phyloP scores from a whole-genome alignment of 2,888 invertebrate genomes.

The Ariolimax columbianus region DNA sequence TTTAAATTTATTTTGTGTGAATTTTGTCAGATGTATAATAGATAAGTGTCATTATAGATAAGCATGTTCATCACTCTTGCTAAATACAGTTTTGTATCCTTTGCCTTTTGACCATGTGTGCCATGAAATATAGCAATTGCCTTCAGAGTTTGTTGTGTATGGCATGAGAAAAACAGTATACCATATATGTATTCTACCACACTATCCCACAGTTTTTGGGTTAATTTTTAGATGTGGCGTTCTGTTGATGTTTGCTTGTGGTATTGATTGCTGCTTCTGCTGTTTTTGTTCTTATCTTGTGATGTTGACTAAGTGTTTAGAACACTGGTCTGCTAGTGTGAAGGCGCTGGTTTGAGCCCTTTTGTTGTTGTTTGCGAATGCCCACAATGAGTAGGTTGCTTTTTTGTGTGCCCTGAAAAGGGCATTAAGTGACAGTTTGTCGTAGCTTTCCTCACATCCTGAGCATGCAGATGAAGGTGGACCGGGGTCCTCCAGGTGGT shows the following conservation, averaged over 20 bases:
- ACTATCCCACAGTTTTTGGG: not conserved
- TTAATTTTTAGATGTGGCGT: not conserved
- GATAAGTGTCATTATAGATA: not conserved
- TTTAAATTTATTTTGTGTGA: not conserved
- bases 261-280: not conserved
- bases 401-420: too few relatives aligned
- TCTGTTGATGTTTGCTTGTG: not conserved
- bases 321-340: too few relatives aligned
- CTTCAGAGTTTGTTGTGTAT: not conserved
- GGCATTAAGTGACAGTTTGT: too few relatives aligned
- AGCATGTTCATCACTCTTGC: slow-evolving; percentile 5
- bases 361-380: not conserved
- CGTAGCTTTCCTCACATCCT: too few relatives aligned
- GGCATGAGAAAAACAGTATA: not conserved
- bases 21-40: not conserved
- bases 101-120: not conserved
- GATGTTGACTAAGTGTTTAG: not conserved
- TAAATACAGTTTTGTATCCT: not conserved
- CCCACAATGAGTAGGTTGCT: too few relatives aligned
- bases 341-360: too few relatives aligned
- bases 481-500: too few relatives aligned
- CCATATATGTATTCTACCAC: not conserved
- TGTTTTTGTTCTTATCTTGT: not conserved
- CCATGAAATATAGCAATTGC: not conserved
- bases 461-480: too few relatives aligned